A percentile compares a stretch with the other conserved stretches of the same genome.
phyloP scores from a whole-genome alignment of 2,888 invertebrate species.

The Esperia sulphurella region DNA sequence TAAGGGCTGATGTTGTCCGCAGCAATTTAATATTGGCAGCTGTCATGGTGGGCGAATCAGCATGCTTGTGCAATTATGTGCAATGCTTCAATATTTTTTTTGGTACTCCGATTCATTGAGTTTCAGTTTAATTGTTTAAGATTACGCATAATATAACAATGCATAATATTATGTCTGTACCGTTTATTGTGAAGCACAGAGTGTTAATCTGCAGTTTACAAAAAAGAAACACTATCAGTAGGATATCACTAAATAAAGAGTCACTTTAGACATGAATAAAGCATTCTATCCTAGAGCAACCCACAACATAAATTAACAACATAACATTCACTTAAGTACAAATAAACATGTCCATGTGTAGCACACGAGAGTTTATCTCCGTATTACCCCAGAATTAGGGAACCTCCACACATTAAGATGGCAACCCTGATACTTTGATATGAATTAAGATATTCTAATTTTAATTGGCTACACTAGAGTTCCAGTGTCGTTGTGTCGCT shows the following conservation, averaged over 20 bases:
- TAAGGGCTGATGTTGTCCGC: no score
- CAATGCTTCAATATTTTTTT: no score
- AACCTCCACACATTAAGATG: slow-evolving; percentile 74
- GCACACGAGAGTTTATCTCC: slow-evolving; percentile 54
- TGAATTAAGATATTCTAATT: slow-evolving; percentile 87
- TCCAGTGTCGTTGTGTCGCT: slow-evolving; percentile 37
- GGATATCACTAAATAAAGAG: background rate
- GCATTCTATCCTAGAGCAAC: slow-evolving; percentile 11
- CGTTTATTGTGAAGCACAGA: no score
- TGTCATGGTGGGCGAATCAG: no score
- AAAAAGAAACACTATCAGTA: no score
- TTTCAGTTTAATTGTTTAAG: no score
- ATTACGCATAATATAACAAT: no score
- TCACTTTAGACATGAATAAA: background rate
- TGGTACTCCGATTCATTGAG: no score
- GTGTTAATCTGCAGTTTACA: no score
- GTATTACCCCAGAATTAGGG: slow-evolving; percentile 72
- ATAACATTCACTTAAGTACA: slow-evolving; percentile 68
- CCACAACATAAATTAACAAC: slow-evolving; percentile 23
- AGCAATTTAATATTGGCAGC: no score
- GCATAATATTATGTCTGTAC: no score
- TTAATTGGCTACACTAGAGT: slow-evolving; percentile 58
- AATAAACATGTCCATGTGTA: slow-evolving; percentile 69
- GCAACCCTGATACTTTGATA: slow-evolving; percentile 80
- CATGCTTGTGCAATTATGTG: no score